Evolutionary conservation across 1,140 invertebrate species (phyloP), one percentile per base, ranked within the genome.

Genomic region (Lordiphosa clarofinis): DNA sequence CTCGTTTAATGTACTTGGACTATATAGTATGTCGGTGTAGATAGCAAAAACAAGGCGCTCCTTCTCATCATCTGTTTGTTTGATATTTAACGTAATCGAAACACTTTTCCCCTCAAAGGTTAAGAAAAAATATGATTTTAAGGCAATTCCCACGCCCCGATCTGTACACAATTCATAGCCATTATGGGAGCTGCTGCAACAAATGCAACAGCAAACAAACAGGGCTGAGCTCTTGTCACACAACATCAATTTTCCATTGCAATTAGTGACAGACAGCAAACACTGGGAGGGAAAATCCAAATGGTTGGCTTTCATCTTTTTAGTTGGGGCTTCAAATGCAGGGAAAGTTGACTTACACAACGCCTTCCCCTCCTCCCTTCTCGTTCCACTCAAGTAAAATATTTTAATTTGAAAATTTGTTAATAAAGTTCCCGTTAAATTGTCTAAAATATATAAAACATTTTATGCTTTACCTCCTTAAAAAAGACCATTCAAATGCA

Each of bases 291-390:
- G 42, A 50, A 59, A 68, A 47, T 42, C 36, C 55, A 52, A 68
- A 68, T 58, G 63, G 33, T 8, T 37, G 31, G 67, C 46, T 68
- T 44, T 48, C 55, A 48, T 68, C 37, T 60, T 36, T n/a, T 12
- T 31, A 8, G 7, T 47, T n/a, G n/a, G 44, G 9, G 35, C 8
- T 47, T 47, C 31, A 13, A 15, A 15, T 35, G 8, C 6, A n/a
- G 63, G 48, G 64, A 69, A 68, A 68, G 65, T 55, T 33, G 7
- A 13, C 44, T 68, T 49, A 44, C 38, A 68, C 43, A 69, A 69
- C 31, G 38, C 46, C 40, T 10, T 2, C 37, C 36, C n/a, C 24
- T 21, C 53, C 39, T 21, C 6, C 10, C 10, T 12, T 58, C 10
- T 15, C 19, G 52, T 66, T 67, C 33, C 62, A 67, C 46, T 67